Conservation (phyloP, 2,888 invertebrate species). For the Phytoseiulus persimilis region DNA sequence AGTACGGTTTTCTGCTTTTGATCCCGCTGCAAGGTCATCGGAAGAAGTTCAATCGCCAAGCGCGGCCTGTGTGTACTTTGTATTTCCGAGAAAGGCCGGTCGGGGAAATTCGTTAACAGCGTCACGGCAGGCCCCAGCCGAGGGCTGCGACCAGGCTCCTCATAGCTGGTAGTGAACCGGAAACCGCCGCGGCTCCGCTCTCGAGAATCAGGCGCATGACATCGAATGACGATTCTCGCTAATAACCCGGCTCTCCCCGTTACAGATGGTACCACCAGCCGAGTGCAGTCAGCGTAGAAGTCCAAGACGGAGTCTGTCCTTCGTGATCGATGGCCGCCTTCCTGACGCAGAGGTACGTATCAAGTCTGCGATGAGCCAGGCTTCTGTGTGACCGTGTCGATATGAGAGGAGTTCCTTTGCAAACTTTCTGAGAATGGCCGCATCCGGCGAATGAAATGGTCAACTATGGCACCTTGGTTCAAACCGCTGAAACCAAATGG, state of each 20-base stretch:
- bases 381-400: too few relatives aligned
- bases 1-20: neutral
- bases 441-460: too few relatives aligned
- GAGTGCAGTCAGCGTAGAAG: neutral
- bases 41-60: neutral
- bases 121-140: too few relatives aligned
- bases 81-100: neutral
- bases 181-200: neutral
- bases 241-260: neutral
- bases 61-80: neutral
- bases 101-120: neutral
- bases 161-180: too few relatives aligned
- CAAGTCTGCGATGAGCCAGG: too few relatives aligned
- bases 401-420: too few relatives aligned
- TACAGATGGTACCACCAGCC: neutral
- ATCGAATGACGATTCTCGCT: neutral
- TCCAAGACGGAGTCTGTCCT: neutral
- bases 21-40: neutral
- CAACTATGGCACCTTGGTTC: too few relatives aligned
- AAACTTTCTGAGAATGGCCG: too few relatives aligned
- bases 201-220: neutral
- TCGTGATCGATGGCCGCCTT: slow-evolving; percentile 5
- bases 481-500: too few relatives aligned
- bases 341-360: neutral
- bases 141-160: too few relatives aligned